phyloP scores from a whole-genome alignment of 2,113 vertebrate genomes.

The Erythrocercus mccallii region DNA sequence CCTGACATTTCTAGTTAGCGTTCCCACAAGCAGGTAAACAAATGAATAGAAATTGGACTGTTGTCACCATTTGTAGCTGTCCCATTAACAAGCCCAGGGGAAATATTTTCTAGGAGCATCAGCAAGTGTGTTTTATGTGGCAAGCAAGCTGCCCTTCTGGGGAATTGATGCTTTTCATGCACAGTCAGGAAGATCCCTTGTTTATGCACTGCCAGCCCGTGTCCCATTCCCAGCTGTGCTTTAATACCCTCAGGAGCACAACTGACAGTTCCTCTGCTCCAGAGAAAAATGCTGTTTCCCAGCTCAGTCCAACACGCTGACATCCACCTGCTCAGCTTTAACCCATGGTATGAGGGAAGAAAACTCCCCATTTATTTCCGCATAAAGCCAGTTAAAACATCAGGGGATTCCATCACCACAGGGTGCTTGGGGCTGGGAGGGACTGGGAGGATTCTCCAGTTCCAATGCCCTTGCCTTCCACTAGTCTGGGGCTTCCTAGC shows the following conservation, averaged over 20 bases:
- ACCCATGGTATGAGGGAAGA: neutral
- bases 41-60: constrained; percentile 1
- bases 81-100: constrained; percentile 11
- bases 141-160: neutral
- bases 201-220: neutral
- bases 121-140: neutral
- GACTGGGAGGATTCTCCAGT: neutral
- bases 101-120: constrained; percentile 4
- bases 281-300: neutral
- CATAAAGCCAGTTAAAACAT: neutral
- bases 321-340: neutral
- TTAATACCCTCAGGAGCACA: neutral
- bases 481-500: neutral
- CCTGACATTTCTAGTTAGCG: constrained; percentile 19
- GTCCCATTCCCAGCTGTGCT: neutral
- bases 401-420: neutral
- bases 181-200: neutral
- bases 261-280: neutral
- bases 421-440: neutral
- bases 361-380: neutral
- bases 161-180: neutral
- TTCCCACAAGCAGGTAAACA: constrained; percentile 25
- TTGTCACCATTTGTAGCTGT: neutral
- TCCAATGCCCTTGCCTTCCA: neutral
- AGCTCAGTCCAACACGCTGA: neutral